A percentile compares a stretch with the other conserved stretches of the same genome.
Conservation (phyloP, 2,888 invertebrate genomes). For the Agonopterix alstromeriana region DNA sequence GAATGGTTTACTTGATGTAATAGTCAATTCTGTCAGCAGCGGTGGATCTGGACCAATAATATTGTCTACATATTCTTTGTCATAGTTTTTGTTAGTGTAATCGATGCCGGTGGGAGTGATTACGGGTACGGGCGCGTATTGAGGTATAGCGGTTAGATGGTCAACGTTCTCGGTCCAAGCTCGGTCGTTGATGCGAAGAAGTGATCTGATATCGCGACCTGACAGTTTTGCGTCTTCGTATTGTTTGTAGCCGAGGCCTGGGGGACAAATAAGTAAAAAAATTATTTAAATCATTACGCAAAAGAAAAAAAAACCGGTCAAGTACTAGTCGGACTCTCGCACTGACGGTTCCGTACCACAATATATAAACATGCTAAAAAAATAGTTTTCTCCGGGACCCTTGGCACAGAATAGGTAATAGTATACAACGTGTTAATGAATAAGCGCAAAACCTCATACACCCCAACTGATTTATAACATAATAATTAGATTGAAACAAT, state of each 20-base stretch:
- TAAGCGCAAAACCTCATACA: no score
- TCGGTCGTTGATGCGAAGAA: conserved; percentile 38
- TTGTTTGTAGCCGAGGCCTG: conserved; percentile 51
- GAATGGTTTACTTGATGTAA: conserved; percentile 31
- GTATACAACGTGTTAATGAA: no score
- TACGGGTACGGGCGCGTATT: conserved; percentile 37
- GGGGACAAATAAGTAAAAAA: not conserved
- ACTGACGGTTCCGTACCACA: no score
- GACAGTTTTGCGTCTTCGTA: conserved; percentile 37
- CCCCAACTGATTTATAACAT: no score
- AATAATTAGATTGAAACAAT: no score
- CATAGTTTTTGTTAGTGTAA: conserved; percentile 40
- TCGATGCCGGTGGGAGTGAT: conserved; percentile 45
- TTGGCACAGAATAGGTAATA: no score
- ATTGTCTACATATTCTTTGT: conserved; percentile 37
- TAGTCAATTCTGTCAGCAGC: conserved; percentile 34
- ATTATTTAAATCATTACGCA: no score
- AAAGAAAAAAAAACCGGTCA: no score
- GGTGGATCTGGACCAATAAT: conserved; percentile 50
- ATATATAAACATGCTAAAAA: no score
- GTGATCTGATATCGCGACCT: conserved; percentile 44
- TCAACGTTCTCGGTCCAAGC: conserved; percentile 29
- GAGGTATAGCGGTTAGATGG: conserved; percentile 30
- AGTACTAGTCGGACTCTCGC: no score
- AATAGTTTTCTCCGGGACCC: no score